Conservation (phyloP, 53 echinoderm and acorn worm species). For the Echinarachnius parma region DNA sequence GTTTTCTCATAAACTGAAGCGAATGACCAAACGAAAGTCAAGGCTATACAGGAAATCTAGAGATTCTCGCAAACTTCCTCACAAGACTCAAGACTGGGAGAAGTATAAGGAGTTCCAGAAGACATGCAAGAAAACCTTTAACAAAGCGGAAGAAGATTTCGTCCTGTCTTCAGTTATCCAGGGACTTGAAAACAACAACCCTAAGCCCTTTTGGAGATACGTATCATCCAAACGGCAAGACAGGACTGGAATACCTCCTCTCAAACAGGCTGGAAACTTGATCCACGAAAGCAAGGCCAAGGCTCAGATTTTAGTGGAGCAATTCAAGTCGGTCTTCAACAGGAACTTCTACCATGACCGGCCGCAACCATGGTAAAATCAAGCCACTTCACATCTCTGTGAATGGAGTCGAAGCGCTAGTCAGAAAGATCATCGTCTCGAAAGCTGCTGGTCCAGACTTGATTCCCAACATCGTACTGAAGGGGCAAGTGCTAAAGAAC, state of each 20-base stretch:
- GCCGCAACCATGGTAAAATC: no score
- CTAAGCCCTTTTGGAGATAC: constrained; percentile 13
- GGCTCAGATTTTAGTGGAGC: constrained; percentile 1
- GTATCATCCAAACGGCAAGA: not conserved
- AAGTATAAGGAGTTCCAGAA: constrained; percentile 29
- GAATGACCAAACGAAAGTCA: no score
- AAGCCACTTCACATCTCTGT: not conserved
- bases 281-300: not conserved
- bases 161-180: constrained; percentile 5
- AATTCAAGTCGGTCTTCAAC: constrained; percentile 24
- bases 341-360: no score
- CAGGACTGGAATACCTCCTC: constrained; percentile 4
- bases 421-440: not conserved
- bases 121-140: not conserved
- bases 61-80: not conserved
- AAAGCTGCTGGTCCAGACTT: constrained; percentile 7
- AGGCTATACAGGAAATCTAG: constrained; percentile 21
- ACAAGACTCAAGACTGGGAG: constrained; percentile 13
- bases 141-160: constrained; percentile 4
- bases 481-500: no score
- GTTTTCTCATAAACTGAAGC: constrained; percentile 27
- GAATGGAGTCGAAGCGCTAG: constrained; percentile 3
- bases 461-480: constrained; percentile 4
- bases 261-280: not conserved
- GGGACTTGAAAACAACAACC: constrained; percentile 8